These are phyloP conservation scores for Lypha dubia DNA, from an alignment of 2,888 invertebrate species.

Conservation along the genomic window DNA sequence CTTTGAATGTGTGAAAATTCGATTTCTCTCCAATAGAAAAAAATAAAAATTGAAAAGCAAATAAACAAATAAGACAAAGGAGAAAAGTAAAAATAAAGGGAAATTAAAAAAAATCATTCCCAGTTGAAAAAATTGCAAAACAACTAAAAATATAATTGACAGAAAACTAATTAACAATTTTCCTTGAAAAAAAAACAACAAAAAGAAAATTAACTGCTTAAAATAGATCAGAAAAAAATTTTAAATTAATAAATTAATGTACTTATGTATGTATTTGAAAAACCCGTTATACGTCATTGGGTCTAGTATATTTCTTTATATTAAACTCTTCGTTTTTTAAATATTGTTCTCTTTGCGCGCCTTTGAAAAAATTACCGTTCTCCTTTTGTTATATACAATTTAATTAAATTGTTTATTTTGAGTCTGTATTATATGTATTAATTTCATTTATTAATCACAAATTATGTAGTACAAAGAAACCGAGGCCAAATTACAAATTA, in stretches of 20 bases:
- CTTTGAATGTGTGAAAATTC: conserved; percentile 64
- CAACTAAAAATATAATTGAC: background rate
- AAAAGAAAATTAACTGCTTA: conserved; percentile 11
- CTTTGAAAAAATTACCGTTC: conserved; percentile 20
- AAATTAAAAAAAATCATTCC: background rate
- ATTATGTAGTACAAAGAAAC: too few relatives aligned
- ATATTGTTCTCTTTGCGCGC: conserved; percentile 33
- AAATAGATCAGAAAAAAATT: background rate
- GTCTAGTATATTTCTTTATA: background rate
- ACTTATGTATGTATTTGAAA: conserved; percentile 17
- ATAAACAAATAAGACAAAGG: conserved; percentile 25
- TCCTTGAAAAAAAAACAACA: background rate
- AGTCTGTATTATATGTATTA: background rate
- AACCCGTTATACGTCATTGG: conserved; percentile 44
- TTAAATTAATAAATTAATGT: background rate
- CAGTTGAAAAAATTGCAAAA: conserved; percentile 32
- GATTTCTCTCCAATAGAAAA: conserved; percentile 49
- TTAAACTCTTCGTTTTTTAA: conserved; percentile 32
- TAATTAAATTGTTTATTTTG: conserved; percentile 16
- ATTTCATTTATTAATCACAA: too few relatives aligned
- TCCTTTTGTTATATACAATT: conserved; percentile 12
- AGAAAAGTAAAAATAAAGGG: background rate
- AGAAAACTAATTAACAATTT: conserved; percentile 6
- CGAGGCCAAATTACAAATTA: background rate
- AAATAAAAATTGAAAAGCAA: background rate